Base-by-base conservation (phyloP, 2,797 vertebrate species). In the Malacoctenus gilli region DNA sequence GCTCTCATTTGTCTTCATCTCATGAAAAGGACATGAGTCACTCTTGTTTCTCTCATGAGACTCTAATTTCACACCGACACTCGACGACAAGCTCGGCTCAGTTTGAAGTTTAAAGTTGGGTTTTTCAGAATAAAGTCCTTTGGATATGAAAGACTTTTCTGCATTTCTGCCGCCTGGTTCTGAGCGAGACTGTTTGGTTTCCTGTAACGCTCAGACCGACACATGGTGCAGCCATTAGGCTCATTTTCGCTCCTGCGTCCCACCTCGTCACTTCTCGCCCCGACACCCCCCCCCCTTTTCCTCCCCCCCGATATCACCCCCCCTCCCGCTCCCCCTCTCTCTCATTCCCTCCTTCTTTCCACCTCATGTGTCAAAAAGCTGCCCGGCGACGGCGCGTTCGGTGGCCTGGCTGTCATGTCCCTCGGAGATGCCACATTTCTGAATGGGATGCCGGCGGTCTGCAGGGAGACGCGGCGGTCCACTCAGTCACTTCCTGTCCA, bases 401-500 rank as follows among this genome's bases (percentile, higher is more conserved):
- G 30, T 47, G 61, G 44, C 30, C 50, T 36, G 30, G 48, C 63
- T 54, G 59, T 66, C 50, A 57, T 63, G 38, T 68, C 79, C 70
- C 71, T 80, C 41, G 59, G 50, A 77, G 79, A 77, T 75, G 84
- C 82, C 58, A 59, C 74, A 77, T 77, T 83, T 83, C 55, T 87
- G 82, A 85, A 86, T 72, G 78, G 75, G 82, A 84, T 85, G 73
- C 75, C 78, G 64, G 21, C 66, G 79, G 64, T 80, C 46, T 74
- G 87, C 80, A 49, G 44, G 77, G 77, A 82, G 80, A 73, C 82
- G 53, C 80, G 47, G 60, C 60, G 1, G 77, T 79, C 80, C 68
- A 58, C 79, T 84, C 77, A 72, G 80, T 77, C 86, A 77, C 50
- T 83, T 91, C 86, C 85, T 80, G 83, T 88, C 86, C 90, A 91